Evolutionary conservation across 2,888 invertebrate species (phyloP), one percentile per base, ranked within the genome.

Genomic region (Dynastes hyllus): DNA sequence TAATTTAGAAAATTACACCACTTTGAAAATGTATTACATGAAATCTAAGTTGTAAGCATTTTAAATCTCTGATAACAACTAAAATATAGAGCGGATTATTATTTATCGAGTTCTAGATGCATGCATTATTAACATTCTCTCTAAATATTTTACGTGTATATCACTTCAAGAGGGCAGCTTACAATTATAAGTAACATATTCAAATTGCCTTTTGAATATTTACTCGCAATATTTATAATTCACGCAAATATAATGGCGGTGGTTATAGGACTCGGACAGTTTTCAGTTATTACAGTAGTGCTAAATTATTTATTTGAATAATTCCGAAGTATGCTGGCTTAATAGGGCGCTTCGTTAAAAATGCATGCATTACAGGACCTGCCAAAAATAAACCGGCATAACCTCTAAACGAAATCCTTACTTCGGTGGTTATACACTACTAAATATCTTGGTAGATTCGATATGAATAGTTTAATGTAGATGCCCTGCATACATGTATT

Each of bases 151-250:
- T 37, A 37, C 40, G 9, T n/a, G 40, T 37, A 66, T 40, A 40
- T 66, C 66, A 40, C 66, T 66, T 40, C 37, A 66, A 22, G 66
- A 65, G 66, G 16, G 32, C 66, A 66, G 32, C 66, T 16, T 37
- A 9, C 37, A 37, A 66, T 66, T 66, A 40, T 37, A 37, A 16
- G n/a, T 40, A 66, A 37, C 66, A 37, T 66, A 66, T 66, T 66
- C 66, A 37, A 66, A 66, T 66, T 66, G 66, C 66, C 37, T 66
- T 66, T 66, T 40, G 37, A 66, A 66, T 40, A 66, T 66, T 66
- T 66, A 66, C 66, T 16, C 8, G 8, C 22, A 2, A 16, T 6
- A 37, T 66, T 66, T 66, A 66, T 66, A 45, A 40, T 66, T 66
- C 66, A 66, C 6, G 40, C 37, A 4, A 37, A 16, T 16, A 16